Conservation (phyloP, 2,888 invertebrate species). For the Sthenelais limicola region DNA sequence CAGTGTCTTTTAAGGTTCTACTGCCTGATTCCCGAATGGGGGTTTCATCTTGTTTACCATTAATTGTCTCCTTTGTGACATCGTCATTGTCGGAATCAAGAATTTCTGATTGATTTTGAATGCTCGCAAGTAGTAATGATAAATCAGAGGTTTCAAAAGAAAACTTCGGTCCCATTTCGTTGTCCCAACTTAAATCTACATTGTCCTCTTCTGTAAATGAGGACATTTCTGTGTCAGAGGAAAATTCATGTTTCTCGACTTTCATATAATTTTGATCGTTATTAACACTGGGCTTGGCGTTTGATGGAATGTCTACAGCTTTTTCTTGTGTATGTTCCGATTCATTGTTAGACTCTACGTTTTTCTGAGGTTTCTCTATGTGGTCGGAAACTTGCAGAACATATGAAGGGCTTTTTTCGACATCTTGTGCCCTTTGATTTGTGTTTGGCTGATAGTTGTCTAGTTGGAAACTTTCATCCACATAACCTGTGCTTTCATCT, state of each 20-base stretch:
- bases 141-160: background rate
- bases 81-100: background rate
- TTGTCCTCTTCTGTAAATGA: slow-evolving; percentile 1
- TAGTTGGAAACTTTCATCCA: slow-evolving; percentile 18
- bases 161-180: slow-evolving; percentile 16
- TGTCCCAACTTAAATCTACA: slow-evolving; percentile 8
- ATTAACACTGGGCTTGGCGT: background rate
- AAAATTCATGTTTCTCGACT: too few species aligned
- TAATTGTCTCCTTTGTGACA: too few species aligned
- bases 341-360: background rate
- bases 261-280: background rate
- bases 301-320: background rate
- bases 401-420: too few species aligned
- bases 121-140: background rate
- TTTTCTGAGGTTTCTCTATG: background rate
- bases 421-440: background rate
- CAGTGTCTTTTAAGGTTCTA: too few species aligned
- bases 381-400: too few species aligned
- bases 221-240: background rate
- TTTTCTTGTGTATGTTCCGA: background rate
- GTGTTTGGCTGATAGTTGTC: background rate
- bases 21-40: too few species aligned
- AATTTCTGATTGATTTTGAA: background rate
- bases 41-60: too few species aligned
- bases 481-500: background rate